phyloP scores from a whole-genome alignment of 2,888 invertebrate species.

The Aphodius granarius region DNA sequence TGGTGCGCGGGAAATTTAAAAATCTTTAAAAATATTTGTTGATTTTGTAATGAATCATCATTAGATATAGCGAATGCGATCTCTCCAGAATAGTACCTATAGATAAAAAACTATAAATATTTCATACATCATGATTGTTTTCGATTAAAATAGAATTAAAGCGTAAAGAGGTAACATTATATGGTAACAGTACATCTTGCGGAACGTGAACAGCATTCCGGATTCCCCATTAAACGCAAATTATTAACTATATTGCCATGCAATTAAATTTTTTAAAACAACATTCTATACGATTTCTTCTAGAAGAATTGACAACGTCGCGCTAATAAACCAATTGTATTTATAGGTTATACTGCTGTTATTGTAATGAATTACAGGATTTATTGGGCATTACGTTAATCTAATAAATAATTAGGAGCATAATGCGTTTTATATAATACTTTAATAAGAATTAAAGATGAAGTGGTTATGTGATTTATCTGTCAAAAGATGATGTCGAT shows the following conservation, averaged over 20 bases:
- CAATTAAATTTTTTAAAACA: background rate
- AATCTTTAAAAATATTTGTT: too few species aligned
- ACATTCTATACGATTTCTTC: background rate
- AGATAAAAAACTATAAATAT: background rate
- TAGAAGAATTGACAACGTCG: background rate
- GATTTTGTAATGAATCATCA: too few species aligned
- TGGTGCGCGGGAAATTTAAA: too few species aligned
- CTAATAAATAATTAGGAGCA: background rate
- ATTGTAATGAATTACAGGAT: background rate
- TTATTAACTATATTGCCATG: background rate
- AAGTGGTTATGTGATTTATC: background rate
- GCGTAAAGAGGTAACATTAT: background rate
- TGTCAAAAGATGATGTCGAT: background rate
- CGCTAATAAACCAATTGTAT: background rate
- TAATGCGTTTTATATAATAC: background rate
- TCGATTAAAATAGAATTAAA: background rate
- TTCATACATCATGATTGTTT: background rate
- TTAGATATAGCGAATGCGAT: background rate
- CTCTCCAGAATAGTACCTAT: background rate
- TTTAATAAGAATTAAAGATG: background rate
- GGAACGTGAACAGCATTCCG: background rate
- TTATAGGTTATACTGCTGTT: background rate
- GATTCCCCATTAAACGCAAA: background rate
- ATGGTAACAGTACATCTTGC: background rate
- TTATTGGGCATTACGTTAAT: background rate